Evolutionary conservation across 2,888 invertebrate genomes (phyloP), one percentile per base, ranked within the genome.

Genomic region (Polyommatus icarus): DNA sequence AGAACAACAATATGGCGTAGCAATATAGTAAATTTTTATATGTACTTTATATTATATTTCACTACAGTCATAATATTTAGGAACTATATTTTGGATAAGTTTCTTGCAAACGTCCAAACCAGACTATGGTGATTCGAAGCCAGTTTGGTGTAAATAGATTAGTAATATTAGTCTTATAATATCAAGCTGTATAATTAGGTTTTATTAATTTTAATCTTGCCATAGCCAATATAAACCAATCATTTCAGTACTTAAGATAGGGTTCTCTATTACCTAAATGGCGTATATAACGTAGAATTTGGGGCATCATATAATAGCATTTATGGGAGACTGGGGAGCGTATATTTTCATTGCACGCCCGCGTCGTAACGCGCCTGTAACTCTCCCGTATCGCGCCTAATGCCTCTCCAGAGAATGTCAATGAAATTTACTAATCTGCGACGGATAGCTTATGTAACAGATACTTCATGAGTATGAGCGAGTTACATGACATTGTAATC

Each of bases 301-400:
- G 54, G 24, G 75, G 29, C 29, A 54, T 50, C 20, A 75, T 50
- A 73, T 50, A 29, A 50, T 29, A 46, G 72, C 20, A 29, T 50
- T 50, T 54, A 50, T 20, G 46, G 54, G 40, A 54, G 54, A 75
- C 20, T 50, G 24, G 75, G 75, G 54, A 50, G 67, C 29, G 50
- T 75, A 50, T 75, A 75, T 75, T 75, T 50, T 75, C 75, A 75
- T 54, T 54, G 75, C 75, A 54, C 75, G 24, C 50, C 75, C 75
- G 75, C 75, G 75, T 50, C 54, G 29, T 54, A 75, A 75, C 24
- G 54, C 29, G 20, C 54, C 36, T 76, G 71, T 46, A 71, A 72
- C 77, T 77, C 79, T 77, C 72, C 29, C 77, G 77, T 77, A 80
- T 76, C 78, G 54, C 75, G 46, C 46, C 73, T 79, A 78, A 72